Conservation (phyloP, 2,797 vertebrate genomes). For the Philypnodon macrostomus region DNA sequence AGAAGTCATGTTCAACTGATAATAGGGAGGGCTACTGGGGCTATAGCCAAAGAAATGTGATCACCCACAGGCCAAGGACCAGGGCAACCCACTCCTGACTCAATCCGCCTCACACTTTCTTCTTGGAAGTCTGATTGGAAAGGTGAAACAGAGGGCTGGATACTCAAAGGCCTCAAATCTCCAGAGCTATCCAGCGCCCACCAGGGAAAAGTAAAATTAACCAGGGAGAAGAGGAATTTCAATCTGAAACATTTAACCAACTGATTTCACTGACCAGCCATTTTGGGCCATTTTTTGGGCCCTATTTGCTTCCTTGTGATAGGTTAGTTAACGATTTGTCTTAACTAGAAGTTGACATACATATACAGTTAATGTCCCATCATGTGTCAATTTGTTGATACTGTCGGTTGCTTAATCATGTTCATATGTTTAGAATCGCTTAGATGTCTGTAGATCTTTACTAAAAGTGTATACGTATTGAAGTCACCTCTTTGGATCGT, state of each 20-base stretch:
- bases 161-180: conserved; percentile 37
- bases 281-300: too few relatives aligned
- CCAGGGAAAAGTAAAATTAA: conserved; percentile 52
- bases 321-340: too few relatives aligned
- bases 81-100: conserved; percentile 35
- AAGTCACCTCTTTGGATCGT: conserved; percentile 19
- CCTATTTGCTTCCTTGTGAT: too few relatives aligned
- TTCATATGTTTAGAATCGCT: not conserved
- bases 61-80: conserved; percentile 49
- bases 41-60: conserved; percentile 42
- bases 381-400: too few relatives aligned
- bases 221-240: conserved; percentile 50
- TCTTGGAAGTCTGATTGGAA: conserved; percentile 45
- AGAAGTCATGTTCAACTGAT: conserved; percentile 39
- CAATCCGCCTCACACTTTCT: conserved; percentile 34
- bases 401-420: too few relatives aligned
- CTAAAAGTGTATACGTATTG: conserved; percentile 29
- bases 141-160: too few relatives aligned
- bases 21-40: conserved; percentile 17
- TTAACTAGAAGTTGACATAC: too few relatives aligned
- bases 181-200: conserved; percentile 28
- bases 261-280: too few relatives aligned
- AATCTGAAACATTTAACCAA: too few relatives aligned
- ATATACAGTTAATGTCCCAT: too few relatives aligned
- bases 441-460: too few relatives aligned